Base-by-base conservation (phyloP, 2,888 invertebrate genomes). In the Drosophila nr. fundita region DNA sequence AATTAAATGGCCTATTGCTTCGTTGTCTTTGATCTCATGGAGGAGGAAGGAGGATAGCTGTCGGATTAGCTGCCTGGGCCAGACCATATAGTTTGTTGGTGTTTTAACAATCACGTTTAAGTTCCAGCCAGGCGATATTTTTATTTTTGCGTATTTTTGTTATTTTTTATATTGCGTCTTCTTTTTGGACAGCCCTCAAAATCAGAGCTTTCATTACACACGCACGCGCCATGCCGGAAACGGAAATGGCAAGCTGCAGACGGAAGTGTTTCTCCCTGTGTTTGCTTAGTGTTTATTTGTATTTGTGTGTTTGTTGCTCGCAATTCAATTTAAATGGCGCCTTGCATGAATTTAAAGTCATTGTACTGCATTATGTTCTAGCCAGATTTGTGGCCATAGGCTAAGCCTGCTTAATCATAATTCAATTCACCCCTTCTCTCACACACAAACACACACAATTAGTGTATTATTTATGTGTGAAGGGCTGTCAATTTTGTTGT, bases 221-320 rank as follows among this genome's bases (percentile, higher is more conserved):
- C 38, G 73, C 79, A 73, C 77, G 68, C 76, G 69, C 69, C 72
- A 38, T 42, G 38, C 49, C 78, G 82, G 82, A 80, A 82, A 74
- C 80, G 82, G 80, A 82, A 78, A 78, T 80, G 72, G 53, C 78
- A 78, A 82, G 68, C 78, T 80, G 62, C 72, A 78, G 69, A 72
- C 78, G 73, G 82, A 77, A 73, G 73, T 77, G 73, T 78, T 72
- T 68, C 53, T 57, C 49, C 30, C 27, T 36, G 10, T 54, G 53
- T 54, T 54, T 54, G 53, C 24, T 18, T 10, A 36, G 21, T 48
- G 54, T 62, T 54, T 69, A 48, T 54, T 58, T 65, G 53, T 49
- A 34, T 71, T 40, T 67, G 32, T 32, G 36, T 66, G 57, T 53
- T 40, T 59, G 50, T 67, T 54, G 73, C 59, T 71, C 53, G 30